Evolutionary conservation across 2,113 vertebrate species (phyloP).

Genomic region (Pogona vitticeps): DNA sequence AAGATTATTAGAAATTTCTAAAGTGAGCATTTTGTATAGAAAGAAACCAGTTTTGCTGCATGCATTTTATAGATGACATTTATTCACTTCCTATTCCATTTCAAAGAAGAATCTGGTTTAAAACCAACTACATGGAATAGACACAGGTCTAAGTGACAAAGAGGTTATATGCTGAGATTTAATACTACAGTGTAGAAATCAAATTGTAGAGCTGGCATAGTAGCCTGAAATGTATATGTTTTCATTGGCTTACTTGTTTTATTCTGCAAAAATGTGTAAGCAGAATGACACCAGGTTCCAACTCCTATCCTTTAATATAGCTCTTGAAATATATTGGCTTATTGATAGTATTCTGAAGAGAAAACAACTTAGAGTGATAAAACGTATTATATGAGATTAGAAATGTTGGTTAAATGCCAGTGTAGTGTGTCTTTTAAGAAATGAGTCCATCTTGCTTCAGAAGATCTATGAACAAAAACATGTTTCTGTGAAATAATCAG

Average conservation of each 20-base stretch:
- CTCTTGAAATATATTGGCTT: neutral
- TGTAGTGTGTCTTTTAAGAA: neutral
- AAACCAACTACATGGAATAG: neutral
- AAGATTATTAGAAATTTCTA: neutral
- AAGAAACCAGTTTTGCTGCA: neutral
- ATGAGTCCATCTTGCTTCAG: neutral
- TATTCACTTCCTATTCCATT: neutral
- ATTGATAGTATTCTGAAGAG: neutral
- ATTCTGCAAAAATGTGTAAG: neutral
- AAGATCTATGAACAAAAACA: neutral
- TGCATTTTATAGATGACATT: neutral
- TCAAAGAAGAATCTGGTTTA: neutral
- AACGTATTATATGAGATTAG: neutral
- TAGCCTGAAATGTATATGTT: neutral
- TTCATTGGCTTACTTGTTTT: neutral
- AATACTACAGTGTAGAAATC: neutral
- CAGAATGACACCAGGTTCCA: neutral
- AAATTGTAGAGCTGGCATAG: neutral
- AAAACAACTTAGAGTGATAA: neutral
- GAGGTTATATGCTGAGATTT: constrained; percentile 11
- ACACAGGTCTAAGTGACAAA: neutral
- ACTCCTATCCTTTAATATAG: neutral
- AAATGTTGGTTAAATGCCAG: neutral
- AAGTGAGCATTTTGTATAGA: neutral
- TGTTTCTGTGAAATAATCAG: neutral